Conservation (phyloP, 1,140 invertebrate species). For the Mizuhopecten yessoensis region DNA sequence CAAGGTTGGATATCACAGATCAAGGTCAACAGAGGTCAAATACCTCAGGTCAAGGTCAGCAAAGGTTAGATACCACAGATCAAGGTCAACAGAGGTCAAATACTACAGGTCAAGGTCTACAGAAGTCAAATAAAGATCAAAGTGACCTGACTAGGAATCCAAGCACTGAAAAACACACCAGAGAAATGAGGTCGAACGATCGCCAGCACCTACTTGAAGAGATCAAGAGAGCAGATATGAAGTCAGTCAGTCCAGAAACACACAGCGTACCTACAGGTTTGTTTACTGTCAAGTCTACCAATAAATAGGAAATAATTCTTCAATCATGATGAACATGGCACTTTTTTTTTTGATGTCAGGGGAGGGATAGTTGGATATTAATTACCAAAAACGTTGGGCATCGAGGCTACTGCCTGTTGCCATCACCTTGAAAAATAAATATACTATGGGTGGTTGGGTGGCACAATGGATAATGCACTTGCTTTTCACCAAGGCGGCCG, state of each 20-base stretch:
- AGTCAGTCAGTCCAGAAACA: neutral
- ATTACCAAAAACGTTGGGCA: too few relatives aligned
- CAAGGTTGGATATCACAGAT: neutral
- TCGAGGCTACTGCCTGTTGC: too few relatives aligned
- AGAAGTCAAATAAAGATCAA: neutral
- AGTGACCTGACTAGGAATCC: neutral
- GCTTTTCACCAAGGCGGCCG: too few relatives aligned
- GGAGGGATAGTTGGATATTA: too few relatives aligned
- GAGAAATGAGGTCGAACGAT: neutral
- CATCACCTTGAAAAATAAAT: too few relatives aligned
- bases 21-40: neutral
- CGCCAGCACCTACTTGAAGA: neutral
- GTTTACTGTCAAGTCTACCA: too few relatives aligned
- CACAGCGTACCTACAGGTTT: neutral
- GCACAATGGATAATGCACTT: too few relatives aligned
- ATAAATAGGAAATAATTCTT: too few relatives aligned
- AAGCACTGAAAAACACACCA: neutral
- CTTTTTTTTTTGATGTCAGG: too few relatives aligned
- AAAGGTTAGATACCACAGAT: neutral
- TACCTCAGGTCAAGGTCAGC: neutral
- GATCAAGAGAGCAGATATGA: neutral
- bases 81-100: neutral
- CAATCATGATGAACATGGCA: too few relatives aligned
- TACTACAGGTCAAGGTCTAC: neutral
- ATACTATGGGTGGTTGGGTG: too few relatives aligned